These are phyloP conservation scores for Danio jaintianensis DNA, from an alignment of 2,797 vertebrate species.

Conservation along the genomic window DNA sequence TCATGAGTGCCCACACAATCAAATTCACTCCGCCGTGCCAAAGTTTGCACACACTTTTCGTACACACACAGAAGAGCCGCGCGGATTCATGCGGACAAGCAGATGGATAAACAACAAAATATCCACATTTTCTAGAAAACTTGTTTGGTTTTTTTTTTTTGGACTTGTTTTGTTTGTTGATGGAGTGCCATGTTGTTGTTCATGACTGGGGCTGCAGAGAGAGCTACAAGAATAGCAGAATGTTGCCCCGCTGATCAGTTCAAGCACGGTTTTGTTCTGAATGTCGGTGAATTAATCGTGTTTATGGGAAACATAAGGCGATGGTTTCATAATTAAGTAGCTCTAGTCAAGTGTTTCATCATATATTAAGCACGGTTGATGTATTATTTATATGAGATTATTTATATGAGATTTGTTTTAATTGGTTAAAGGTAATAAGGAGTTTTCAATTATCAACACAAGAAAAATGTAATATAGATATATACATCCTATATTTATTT, in stretches of 20 bases:
- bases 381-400: background rate
- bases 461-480: too few relatives aligned
- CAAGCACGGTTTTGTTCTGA: background rate
- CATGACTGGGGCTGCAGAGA: conserved; percentile 2
- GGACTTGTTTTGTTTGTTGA: conserved; percentile 23
- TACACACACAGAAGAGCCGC: conserved; percentile 27
- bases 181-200: conserved; percentile 23
- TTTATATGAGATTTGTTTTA: background rate
- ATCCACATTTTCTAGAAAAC: conserved; percentile 16
- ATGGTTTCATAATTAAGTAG: background rate
- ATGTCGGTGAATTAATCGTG: background rate
- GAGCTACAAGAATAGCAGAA: background rate
- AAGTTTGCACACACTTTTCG: conserved; percentile 28
- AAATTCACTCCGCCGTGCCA: conserved; percentile 23
- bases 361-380: background rate
- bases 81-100: conserved; percentile 41
- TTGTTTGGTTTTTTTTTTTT: conserved; percentile 8
- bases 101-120: conserved; percentile 28
- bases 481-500: too few relatives aligned
- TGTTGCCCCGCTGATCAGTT: background rate
- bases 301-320: background rate
- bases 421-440: too few relatives aligned
- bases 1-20: conserved; percentile 52
- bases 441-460: too few relatives aligned
- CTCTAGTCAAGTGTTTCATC: background rate